Evolutionary conservation across 2,888 invertebrate genomes (phyloP), one percentile per base, ranked within the genome.

Genomic region (Agrochola litura): DNA sequence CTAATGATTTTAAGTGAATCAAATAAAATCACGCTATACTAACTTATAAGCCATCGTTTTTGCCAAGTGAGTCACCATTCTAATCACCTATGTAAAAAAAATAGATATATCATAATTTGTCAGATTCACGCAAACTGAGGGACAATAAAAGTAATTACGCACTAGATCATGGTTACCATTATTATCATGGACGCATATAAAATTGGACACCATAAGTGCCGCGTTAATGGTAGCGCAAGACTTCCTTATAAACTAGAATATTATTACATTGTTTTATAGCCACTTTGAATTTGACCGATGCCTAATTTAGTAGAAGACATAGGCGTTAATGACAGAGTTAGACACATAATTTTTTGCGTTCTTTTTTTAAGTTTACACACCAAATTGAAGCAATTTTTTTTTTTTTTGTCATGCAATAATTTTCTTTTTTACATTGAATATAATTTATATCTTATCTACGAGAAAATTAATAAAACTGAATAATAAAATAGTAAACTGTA

Each of bases 91-190:
- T 66, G 49, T 46, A 65, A 19, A 73, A 78, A 74, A 74, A 61
- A 41, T n/a, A 67, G 64, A 77, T 46, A 60, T 12, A 77, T 78
- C 9, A 67, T 79, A 54, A 70, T 69, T 61, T 76, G 67, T 43
- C 41, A 70, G 61, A 68, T 76, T 61, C 82, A 81, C 76, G 70
- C 83, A 67, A 77, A 54, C 58, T 61, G n/a, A 52, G 52, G 58
- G 19, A 80, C 25, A 72, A 84, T 77, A 37, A 83, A 78, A 73
- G 79, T 81, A 65, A 88, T 88, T 88, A 85, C 52, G 25, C 63
- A 49, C 43, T 65, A 73, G 61, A 63, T 73, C 68, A 76, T 77
- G 58, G 61, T 69, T 46, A 56, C 61, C 54, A 80, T 79, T 61
- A 83, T 67, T 58, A 67, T 69, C 52, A 74, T 52, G 54, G 70